These are phyloP conservation scores for Caenorhabditis remanei DNA, from an alignment of 1,140 invertebrate species.

Conservation along the genomic window DNA sequence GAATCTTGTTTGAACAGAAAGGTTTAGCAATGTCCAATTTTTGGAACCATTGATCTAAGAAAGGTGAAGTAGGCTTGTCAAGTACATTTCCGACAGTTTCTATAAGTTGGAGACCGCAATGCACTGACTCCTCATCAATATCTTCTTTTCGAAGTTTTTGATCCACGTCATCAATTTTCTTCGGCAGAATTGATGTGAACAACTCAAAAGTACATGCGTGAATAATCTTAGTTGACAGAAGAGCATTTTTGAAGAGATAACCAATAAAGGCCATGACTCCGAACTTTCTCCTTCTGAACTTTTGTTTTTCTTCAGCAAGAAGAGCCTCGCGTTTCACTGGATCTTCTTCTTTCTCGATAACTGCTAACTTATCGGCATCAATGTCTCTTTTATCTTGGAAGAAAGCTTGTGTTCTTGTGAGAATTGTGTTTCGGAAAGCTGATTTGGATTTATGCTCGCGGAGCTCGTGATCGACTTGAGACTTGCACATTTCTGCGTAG, in stretches of 20 bases:
- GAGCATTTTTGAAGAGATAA: constrained; percentile 48
- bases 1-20: constrained; percentile 55
- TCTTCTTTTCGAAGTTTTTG: not conserved
- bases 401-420: constrained; percentile 40
- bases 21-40: not conserved
- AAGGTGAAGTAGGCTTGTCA: not conserved
- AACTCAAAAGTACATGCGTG: constrained; percentile 58
- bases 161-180: not conserved
- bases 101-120: constrained; percentile 63
- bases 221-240: constrained; percentile 61
- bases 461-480: constrained; percentile 60
- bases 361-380: constrained; percentile 60
- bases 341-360: constrained; percentile 64
- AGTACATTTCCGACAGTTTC: constrained; percentile 57
- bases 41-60: constrained; percentile 37
- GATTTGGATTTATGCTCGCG: not conserved
- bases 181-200: constrained; percentile 31
- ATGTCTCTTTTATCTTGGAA: constrained; percentile 63
- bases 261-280: constrained; percentile 70
- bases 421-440: constrained; percentile 55
- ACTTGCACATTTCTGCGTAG: constrained; percentile 74
- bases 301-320: constrained; percentile 59
- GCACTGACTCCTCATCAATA: constrained; percentile 53
- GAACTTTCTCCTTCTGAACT: constrained; percentile 67
- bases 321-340: constrained; percentile 33